Evolutionary conservation across 1,140 invertebrate species (phyloP).

Genomic region (Sitodiplosis mosellana): DNA sequence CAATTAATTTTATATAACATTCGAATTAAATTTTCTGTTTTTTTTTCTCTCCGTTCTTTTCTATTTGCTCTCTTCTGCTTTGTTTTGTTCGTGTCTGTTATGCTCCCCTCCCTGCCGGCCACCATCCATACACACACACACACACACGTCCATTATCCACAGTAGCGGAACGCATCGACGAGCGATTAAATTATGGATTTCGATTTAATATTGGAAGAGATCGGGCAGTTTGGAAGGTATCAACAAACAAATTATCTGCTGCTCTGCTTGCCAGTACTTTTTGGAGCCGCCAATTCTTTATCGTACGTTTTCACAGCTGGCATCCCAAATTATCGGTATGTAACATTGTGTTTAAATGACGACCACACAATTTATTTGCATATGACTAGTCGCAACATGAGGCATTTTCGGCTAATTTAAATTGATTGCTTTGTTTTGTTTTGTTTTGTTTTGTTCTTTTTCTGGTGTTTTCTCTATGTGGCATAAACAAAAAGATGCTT

Average conservation of each 20-base stretch:
- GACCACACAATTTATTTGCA: background rate
- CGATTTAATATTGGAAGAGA: conserved; percentile 32
- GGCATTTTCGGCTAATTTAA: too few relatives aligned
- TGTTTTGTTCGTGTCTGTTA: too few relatives aligned
- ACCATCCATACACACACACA: too few relatives aligned
- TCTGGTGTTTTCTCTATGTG: conserved; percentile 4
- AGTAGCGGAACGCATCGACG: too few relatives aligned
- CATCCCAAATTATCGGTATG: conserved; percentile 30
- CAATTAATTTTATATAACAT: too few relatives aligned
- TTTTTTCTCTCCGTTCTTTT: too few relatives aligned
- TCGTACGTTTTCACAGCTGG: conserved; percentile 40
- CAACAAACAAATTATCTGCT: conserved; percentile 34
- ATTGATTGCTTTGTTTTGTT: background rate
- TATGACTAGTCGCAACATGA: background rate
- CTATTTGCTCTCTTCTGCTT: too few relatives aligned
- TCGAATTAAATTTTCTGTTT: too few relatives aligned
- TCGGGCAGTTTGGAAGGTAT: conserved; percentile 37
- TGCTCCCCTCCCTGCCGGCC: too few relatives aligned
- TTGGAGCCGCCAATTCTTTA: conserved; percentile 35
- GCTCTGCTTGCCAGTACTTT: conserved; percentile 35
- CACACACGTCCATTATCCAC: too few relatives aligned
- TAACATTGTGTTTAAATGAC: background rate
- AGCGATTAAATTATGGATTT: conserved; percentile 27
- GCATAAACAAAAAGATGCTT: conserved; percentile 24
- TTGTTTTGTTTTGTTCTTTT: background rate